phyloP scores from a whole-genome alignment of 2,113 vertebrate genomes.

The Alethe diademata region DNA sequence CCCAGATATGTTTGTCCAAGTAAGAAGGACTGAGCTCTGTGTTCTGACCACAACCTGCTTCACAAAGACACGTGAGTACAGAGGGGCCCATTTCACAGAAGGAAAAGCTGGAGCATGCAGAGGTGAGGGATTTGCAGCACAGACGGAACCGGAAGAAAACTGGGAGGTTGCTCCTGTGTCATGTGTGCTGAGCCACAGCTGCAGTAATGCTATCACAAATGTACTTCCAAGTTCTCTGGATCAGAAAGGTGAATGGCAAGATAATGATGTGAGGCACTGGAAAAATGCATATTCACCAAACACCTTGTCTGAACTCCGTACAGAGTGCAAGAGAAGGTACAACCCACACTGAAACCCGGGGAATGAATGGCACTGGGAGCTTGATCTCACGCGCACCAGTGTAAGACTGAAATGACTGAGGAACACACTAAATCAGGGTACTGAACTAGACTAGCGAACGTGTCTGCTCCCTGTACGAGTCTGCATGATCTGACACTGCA shows the following conservation, averaged over 20 bases:
- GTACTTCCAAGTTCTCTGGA: neutral
- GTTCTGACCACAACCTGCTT: neutral
- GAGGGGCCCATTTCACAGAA: neutral
- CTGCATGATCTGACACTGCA: neutral
- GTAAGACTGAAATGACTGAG: neutral
- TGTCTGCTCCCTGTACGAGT: neutral
- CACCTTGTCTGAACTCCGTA: neutral
- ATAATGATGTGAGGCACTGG: neutral
- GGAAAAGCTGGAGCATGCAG: neutral
- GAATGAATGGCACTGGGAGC: neutral
- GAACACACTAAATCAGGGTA: neutral
- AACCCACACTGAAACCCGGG: neutral
- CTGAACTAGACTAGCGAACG: accelerated
- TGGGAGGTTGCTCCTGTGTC: neutral
- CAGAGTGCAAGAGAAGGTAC: neutral
- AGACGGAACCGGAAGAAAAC: neutral
- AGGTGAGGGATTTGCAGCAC: neutral
- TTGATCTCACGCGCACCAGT: neutral
- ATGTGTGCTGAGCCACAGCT: neutral
- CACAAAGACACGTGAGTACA: neutral
- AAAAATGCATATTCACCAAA: neutral
- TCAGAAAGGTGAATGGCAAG: neutral
- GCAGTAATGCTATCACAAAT: neutral
- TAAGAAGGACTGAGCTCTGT: neutral
- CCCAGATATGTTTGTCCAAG: neutral